These are phyloP conservation scores for Alca torda DNA, from an alignment of 2,797 vertebrate genomes.

Conservation along the genomic window DNA sequence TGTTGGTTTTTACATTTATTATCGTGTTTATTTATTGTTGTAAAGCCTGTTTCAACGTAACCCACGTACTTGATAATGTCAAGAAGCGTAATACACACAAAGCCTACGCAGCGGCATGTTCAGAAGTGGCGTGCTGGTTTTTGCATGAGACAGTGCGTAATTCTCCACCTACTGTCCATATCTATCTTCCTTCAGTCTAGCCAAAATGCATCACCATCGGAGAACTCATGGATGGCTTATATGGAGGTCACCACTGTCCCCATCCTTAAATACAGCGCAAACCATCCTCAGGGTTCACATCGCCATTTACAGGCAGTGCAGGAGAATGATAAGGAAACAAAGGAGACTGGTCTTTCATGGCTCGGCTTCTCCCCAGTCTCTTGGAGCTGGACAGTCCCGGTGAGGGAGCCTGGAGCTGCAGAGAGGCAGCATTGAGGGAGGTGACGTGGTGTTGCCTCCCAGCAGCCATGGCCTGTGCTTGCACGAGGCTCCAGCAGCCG, in stretches of 20 bases:
- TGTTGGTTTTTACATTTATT: background rate
- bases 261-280: background rate
- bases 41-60: background rate
- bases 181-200: background rate
- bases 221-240: background rate
- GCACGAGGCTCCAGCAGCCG: rapidly evolving
- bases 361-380: background rate
- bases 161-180: background rate
- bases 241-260: background rate
- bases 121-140: background rate
- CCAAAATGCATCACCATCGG: background rate
- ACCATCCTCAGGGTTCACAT: background rate
- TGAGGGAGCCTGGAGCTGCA: background rate
- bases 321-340: background rate
- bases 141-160: background rate
- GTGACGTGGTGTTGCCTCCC: background rate
- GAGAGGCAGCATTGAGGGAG: background rate
- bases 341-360: background rate
- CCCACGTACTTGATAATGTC: background rate
- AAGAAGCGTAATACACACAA: background rate
- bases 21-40: background rate
- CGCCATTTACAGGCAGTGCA: background rate
- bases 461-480: background rate
- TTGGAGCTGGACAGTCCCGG: background rate
- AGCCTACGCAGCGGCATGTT: rapidly evolving